phyloP scores from a whole-genome alignment of 2,888 invertebrate species.

The Acleris cristana region DNA sequence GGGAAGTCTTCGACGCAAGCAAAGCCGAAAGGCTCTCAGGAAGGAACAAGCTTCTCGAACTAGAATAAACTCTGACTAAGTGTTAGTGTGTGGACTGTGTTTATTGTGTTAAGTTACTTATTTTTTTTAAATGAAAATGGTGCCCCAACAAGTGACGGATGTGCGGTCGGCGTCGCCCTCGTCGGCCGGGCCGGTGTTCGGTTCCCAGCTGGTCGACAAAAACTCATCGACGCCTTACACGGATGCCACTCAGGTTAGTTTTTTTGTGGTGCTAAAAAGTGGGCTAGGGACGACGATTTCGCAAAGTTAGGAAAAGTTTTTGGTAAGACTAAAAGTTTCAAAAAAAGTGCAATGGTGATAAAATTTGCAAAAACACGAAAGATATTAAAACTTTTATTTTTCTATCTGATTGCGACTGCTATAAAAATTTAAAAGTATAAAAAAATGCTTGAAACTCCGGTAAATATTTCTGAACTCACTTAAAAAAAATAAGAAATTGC shows the following conservation, averaged over 20 bases:
- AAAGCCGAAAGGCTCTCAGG: slow-evolving; percentile 76
- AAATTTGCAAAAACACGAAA: slow-evolving; percentile 1
- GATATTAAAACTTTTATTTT: too few relatives aligned
- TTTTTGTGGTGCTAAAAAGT: slow-evolving; percentile 27
- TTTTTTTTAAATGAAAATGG: slow-evolving; percentile 83
- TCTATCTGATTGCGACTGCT: too few relatives aligned
- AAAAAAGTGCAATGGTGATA: slow-evolving; percentile 14
- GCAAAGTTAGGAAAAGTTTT: slow-evolving; percentile 8
- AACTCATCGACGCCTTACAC: slow-evolving; percentile 97
- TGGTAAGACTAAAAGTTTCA: slow-evolving; percentile 11
- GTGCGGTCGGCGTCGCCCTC: slow-evolving; percentile 84
- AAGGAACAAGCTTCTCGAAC: slow-evolving; percentile 64
- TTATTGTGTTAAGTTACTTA: slow-evolving; percentile 47
- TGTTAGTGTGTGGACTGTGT: slow-evolving; percentile 80
- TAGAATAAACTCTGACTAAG: slow-evolving; percentile 60
- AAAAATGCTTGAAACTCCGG: too few relatives aligned
- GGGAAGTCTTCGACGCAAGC: slow-evolving; percentile 72
- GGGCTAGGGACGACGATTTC: slow-evolving; percentile 13
- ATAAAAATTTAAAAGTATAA: too few relatives aligned
- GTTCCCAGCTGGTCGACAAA: slow-evolving; percentile 95
- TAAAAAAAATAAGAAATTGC: too few relatives aligned
- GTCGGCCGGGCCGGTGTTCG: slow-evolving; percentile 90
- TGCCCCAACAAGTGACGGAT: slow-evolving; percentile 88
- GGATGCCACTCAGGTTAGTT: slow-evolving; percentile 97
- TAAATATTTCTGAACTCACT: too few relatives aligned